Conservation (phyloP, 1,140 invertebrate species). For the Scylla paramamosain region DNA sequence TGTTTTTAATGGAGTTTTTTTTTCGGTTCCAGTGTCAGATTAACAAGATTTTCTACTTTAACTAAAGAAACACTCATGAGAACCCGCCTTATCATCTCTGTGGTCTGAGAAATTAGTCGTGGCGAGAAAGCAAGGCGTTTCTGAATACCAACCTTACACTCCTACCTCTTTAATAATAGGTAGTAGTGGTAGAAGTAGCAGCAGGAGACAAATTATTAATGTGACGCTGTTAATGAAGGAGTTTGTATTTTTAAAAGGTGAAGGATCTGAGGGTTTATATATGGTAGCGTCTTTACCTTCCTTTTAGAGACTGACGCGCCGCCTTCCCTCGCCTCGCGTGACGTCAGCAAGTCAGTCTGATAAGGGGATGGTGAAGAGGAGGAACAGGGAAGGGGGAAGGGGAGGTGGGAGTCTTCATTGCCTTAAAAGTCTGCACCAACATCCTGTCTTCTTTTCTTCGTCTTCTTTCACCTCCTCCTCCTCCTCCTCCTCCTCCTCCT, state of each 20-base stretch:
- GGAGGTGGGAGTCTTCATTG: not conserved
- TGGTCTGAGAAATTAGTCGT: no score
- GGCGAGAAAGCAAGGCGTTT: no score
- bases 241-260: not conserved
- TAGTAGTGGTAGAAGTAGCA: no score
- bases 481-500: not conserved
- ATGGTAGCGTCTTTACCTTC: constrained; percentile 2
- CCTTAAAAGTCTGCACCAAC: not conserved
- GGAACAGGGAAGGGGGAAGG: not conserved
- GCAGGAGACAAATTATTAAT: no score
- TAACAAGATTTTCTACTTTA: no score
- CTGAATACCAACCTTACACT: no score
- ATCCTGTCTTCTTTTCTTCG: not conserved
- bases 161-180: no score
- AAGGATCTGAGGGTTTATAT: not conserved
- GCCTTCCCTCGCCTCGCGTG: not conserved
- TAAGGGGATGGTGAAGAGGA: not conserved
- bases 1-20: no score
- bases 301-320: not conserved
- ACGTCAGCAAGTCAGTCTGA: not conserved
- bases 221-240: no score
- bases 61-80: no score
- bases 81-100: no score
- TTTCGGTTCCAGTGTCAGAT: no score
- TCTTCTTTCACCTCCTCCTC: not conserved